Percentiles rank a stretch among this genome's conserved stretches.
Conservation (phyloP, 2,797 vertebrate species). For the Pogonophryne albipinna region DNA sequence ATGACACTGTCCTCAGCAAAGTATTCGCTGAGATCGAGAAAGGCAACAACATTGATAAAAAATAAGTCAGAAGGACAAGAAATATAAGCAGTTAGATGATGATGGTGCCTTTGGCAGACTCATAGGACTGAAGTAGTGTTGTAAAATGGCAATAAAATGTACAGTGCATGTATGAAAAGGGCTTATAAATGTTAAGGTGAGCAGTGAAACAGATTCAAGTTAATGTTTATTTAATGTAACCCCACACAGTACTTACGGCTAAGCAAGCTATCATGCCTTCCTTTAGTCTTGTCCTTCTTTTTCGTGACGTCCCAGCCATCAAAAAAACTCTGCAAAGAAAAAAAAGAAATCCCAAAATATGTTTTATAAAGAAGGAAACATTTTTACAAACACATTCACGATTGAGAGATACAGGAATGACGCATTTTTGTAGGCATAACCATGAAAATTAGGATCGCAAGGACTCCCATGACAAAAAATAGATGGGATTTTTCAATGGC, state of each 20-base stretch:
- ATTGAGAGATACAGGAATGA: no score
- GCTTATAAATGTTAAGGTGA: conserved; percentile 20
- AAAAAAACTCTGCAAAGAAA: conserved; percentile 91
- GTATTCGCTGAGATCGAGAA: no score
- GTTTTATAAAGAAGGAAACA: background rate
- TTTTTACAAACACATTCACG: background rate
- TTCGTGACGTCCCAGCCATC: conserved; percentile 95
- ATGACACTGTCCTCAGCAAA: background rate
- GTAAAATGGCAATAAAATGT: conserved; percentile 39
- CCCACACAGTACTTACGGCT: conserved; percentile 74
- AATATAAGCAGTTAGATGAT: no score
- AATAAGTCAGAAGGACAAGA: background rate
- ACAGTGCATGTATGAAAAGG: conserved; percentile 20
- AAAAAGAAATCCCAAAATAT: background rate
- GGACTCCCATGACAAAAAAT: no score
- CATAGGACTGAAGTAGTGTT: background rate
- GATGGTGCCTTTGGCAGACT: conserved; percentile 11
- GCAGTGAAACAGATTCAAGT: conserved; percentile 2
- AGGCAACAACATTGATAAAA: background rate
- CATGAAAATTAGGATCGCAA: no score
- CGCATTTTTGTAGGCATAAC: no score
- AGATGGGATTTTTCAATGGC: no score
- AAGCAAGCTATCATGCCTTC: conserved; percentile 85
- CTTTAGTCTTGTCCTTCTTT: conserved; percentile 96
- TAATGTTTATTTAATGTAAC: background rate